Evolutionary conservation across 1,140 invertebrate species (phyloP).

Genomic region (Lycorma delicatula): DNA sequence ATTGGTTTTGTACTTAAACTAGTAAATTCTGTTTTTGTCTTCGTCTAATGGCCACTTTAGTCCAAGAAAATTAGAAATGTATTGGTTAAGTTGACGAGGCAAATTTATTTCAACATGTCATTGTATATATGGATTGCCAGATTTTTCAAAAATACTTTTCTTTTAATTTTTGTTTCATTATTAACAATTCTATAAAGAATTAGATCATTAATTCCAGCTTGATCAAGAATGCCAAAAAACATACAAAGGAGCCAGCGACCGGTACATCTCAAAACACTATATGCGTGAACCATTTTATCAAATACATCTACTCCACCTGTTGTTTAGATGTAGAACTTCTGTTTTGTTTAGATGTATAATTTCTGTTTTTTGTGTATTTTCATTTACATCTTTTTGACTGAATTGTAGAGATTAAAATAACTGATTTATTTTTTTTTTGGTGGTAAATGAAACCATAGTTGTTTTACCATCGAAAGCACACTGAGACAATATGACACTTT

Average conservation of each 20-base stretch:
- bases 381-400: background rate
- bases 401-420: background rate
- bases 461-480: background rate
- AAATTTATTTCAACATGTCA: background rate
- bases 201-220: conserved; percentile 34
- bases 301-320: too few relatives aligned
- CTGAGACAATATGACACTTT: background rate
- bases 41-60: background rate
- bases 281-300: background rate
- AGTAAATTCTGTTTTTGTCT: background rate
- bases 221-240: conserved; percentile 20
- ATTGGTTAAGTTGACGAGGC: background rate
- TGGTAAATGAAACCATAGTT: background rate
- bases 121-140: background rate
- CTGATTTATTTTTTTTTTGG: background rate
- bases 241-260: conserved; percentile 5
- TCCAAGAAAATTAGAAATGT: background rate
- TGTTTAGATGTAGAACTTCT: too few relatives aligned
- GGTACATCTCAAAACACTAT: background rate
- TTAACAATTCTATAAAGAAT: conserved; percentile 6
- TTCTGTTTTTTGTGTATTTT: too few relatives aligned
- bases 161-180: background rate
- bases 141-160: background rate
- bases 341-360: too few relatives aligned
- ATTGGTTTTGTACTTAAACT: background rate